Percentiles rank a stretch among this genome's conserved stretches.
phyloP scores from a whole-genome alignment of 2,113 vertebrate species.

The Phylloscopus whistleri region DNA sequence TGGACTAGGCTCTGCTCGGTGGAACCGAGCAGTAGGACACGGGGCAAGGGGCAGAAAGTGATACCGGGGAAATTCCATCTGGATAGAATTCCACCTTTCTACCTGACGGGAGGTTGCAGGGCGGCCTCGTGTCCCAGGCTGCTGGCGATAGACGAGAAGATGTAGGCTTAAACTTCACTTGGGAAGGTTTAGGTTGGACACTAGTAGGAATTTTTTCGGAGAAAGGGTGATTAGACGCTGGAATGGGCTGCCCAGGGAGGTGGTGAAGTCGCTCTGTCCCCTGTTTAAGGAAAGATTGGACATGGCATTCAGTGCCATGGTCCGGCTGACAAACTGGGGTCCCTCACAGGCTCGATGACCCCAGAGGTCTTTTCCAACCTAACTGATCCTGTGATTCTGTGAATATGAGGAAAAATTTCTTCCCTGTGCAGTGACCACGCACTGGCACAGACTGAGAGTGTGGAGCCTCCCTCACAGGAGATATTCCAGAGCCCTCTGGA shows the following conservation, averaged over 20 bases:
- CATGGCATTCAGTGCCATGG: neutral
- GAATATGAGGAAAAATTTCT: too few species aligned
- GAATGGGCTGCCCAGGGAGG: neutral
- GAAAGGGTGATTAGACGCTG: neutral
- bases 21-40: neutral
- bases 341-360: neutral
- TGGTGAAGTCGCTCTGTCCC: neutral
- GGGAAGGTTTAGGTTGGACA: neutral
- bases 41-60: neutral
- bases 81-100: neutral
- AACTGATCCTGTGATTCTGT: neutral
- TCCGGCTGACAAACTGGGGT: neutral
- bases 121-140: neutral
- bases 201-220: neutral
- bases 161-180: neutral
- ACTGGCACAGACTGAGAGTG: neutral
- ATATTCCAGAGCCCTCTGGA: neutral
- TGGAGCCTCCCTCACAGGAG: neutral
- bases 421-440: neutral
- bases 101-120: neutral
- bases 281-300: neutral
- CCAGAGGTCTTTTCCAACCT: neutral
- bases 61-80: neutral
- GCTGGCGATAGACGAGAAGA: rapidly evolving
- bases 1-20: neutral